Base-by-base conservation (phyloP, 2,888 invertebrate species). In the Lomographa bimaculata region DNA sequence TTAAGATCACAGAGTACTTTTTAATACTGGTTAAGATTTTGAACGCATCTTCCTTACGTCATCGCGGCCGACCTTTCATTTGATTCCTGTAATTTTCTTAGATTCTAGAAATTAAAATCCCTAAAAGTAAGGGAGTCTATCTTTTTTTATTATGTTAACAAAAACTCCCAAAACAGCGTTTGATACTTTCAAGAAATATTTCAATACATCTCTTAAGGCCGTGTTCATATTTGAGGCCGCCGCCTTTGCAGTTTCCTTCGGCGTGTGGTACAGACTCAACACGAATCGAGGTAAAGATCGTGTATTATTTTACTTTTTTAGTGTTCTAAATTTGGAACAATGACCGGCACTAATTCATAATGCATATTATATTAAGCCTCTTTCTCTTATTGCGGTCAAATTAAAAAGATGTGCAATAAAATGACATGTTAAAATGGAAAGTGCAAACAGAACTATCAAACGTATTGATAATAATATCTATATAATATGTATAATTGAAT, bases 231-330 rank as follows among this genome's bases (percentile, higher is more conserved):
- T 86, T 4, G 95, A 95, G 84, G 89, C 89, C 7, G 54, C 90
- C 36, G 82, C 87, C 11, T 90, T 94, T 66, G 85, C 90, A 24
- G 91, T 78, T 27, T 90, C 92, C 12, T 94, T 93, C 80, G 89
- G 84, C 45, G 64, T 93, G 57, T 95, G 93, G 92, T 83, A 90
- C 69, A 91, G 91, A 79, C 89, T 94, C 72, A 95, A 94, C 69
- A 91, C 91, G 29, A 92, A 93, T 60, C 90, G 93, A 90, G 93
- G 95, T 94, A 78, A 79, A 85, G 39, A 34, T n/a, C n/a, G n/a
- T n/a, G n/a, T n/a, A n/a, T n/a, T n/a, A 25, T 36, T 39, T 46
- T 46, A 3, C 4, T 14, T 2, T 14, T 14, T 14, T 14, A 14
- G 14, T n/a, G n/a, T 14, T n/a, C 7, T 20, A 6, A 6, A 14